These are phyloP conservation scores for Saccopteryx leptura DNA, from an alignment of 2,113 vertebrate species.

Conservation along the genomic window DNA sequence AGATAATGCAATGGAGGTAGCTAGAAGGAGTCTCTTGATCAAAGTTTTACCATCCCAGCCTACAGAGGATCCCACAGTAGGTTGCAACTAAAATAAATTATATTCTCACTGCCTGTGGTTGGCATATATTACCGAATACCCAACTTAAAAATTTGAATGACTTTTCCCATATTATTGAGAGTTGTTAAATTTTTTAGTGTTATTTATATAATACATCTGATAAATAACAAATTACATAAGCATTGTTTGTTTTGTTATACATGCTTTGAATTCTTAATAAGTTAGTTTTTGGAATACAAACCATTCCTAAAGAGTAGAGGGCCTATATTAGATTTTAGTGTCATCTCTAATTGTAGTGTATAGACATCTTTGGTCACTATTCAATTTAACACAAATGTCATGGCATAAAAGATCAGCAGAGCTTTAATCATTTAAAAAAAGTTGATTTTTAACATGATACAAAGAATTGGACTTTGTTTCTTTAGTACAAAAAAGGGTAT, in stretches of 20 bases:
- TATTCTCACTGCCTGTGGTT: not conserved
- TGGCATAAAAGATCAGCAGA: slow-evolving; percentile 36
- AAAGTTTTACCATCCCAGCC: not conserved
- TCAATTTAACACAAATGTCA: slow-evolving; percentile 61
- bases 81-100: not conserved
- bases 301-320: not conserved
- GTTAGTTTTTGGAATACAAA: slow-evolving; percentile 36
- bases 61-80: not conserved
- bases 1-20: not conserved
- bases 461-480: slow-evolving; percentile 55
- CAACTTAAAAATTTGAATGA: not conserved
- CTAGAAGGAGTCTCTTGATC: not conserved
- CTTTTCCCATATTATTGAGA: slow-evolving; percentile 26
- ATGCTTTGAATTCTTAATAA: slow-evolving; percentile 37
- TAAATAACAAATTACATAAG: not conserved
- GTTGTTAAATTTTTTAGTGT: not conserved
- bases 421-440: slow-evolving; percentile 72
- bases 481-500: slow-evolving; percentile 27
- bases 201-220: not conserved
- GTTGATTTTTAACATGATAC: slow-evolving; percentile 69
- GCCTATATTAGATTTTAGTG: not conserved
- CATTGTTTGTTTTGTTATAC: slow-evolving; percentile 6
- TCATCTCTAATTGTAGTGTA: not conserved
- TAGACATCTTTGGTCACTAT: slow-evolving; percentile 40
- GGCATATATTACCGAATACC: not conserved